phyloP scores from a whole-genome alignment of 2,888 invertebrate species.

The Dyspetes luteomarginatus region DNA sequence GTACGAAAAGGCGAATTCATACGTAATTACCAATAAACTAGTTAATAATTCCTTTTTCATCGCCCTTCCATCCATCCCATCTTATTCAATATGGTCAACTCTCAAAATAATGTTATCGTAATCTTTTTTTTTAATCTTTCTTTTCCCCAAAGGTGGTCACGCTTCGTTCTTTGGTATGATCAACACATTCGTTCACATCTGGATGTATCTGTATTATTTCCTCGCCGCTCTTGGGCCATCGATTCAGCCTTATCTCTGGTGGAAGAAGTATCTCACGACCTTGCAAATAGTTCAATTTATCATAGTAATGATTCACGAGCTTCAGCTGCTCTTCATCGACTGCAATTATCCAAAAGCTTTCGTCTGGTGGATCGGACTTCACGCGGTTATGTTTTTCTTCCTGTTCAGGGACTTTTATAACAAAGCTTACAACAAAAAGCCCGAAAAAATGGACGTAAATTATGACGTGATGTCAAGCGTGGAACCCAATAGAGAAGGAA shows the following conservation, averaged over 20 bases:
- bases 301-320: slow-evolving; percentile 92
- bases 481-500: slow-evolving; percentile 41
- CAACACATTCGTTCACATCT: slow-evolving; percentile 97
- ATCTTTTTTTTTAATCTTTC: not conserved
- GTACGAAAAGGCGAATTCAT: too few species aligned
- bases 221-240: slow-evolving; percentile 95
- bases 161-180: slow-evolving; percentile 96
- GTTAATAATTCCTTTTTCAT: too few species aligned
- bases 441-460: slow-evolving; percentile 32
- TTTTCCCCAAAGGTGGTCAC: slow-evolving; percentile 89
- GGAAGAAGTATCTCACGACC: slow-evolving; percentile 96
- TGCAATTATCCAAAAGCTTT: slow-evolving; percentile 96
- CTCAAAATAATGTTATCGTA: too few species aligned
- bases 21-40: too few species aligned
- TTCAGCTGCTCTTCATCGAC: slow-evolving; percentile 90
- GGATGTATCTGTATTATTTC: slow-evolving; percentile 97
- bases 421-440: slow-evolving; percentile 86
- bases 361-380: slow-evolving; percentile 95
- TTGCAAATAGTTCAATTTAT: slow-evolving; percentile 97
- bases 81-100: too few species aligned
- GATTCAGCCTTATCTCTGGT: slow-evolving; percentile 95
- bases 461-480: slow-evolving; percentile 12
- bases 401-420: slow-evolving; percentile 97
- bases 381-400: slow-evolving; percentile 96
- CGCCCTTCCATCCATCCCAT: too few species aligned